Conservation (phyloP, 1,140 invertebrate genomes). For the Aphaenogaster floridana region DNA sequence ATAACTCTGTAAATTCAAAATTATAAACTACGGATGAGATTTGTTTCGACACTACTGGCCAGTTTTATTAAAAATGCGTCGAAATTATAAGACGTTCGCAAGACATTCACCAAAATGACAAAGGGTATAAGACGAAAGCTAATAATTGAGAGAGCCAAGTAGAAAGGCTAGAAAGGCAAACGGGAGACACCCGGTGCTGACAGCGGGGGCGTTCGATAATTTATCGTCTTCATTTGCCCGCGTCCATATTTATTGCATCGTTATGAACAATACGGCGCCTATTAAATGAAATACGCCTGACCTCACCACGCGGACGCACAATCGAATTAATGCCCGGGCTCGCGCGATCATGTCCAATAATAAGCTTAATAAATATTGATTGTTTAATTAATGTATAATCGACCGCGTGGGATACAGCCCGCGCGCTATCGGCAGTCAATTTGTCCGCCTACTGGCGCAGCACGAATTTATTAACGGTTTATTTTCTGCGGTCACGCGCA, state of each 20-base stretch:
- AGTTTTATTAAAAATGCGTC: no score
- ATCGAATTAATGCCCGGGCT: conserved; percentile 82
- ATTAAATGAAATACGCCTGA: conserved; percentile 83
- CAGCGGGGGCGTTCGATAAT: conserved; percentile 84
- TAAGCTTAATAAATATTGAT: conserved; percentile 86
- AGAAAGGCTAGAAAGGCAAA: conserved; percentile 27
- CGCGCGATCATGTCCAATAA: conserved; percentile 76
- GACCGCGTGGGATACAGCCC: conserved; percentile 72
- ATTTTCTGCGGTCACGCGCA: conserved; percentile 23
- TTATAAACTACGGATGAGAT: no score
- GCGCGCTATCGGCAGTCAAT: conserved; percentile 76
- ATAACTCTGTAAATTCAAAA: no score
- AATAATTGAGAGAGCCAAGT: conserved; percentile 13
- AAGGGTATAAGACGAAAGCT: conserved; percentile 1
- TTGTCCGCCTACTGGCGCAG: conserved; percentile 76
- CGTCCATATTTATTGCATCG: conserved; percentile 86
- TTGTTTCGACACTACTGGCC: no score
- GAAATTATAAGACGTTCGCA: background rate
- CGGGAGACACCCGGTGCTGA: conserved; percentile 71
- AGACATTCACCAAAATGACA: no score
- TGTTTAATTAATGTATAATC: conserved; percentile 85
- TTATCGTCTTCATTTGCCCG: conserved; percentile 85
- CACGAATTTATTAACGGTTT: conserved; percentile 69
- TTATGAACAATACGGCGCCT: conserved; percentile 85
- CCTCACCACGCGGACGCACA: conserved; percentile 71